phyloP scores from a whole-genome alignment of 23 tunicate species.

The Trididemnum clinides region DNA sequence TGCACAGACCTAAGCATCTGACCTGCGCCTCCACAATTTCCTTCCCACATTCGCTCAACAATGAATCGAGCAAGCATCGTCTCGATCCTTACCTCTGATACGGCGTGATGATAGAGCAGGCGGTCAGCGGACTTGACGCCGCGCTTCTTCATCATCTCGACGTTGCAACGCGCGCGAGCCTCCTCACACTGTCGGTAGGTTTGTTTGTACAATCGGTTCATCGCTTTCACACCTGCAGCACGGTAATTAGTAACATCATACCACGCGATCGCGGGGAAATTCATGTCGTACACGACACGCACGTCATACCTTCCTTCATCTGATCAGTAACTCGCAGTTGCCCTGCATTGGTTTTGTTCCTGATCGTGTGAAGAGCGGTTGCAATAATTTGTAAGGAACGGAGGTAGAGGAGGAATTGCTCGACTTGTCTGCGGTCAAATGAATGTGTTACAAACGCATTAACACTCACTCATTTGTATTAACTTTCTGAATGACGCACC shows the following conservation, averaged over 20 bases:
- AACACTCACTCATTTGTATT: too few relatives aligned
- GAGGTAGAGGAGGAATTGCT: slow-evolving; percentile 70
- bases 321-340: slow-evolving; percentile 31
- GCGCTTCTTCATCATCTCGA: not conserved
- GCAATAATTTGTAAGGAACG: slow-evolving; percentile 86
- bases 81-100: slow-evolving; percentile 67
- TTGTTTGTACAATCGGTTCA: too few relatives aligned
- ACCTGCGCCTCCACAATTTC: too few relatives aligned
- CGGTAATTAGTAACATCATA: too few relatives aligned
- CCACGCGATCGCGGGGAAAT: too few relatives aligned
- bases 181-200: slow-evolving; percentile 55
- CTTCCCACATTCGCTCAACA: too few relatives aligned
- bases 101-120: slow-evolving; percentile 71
- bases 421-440: slow-evolving; percentile 69
- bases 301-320: slow-evolving; percentile 52
- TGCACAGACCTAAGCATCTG: too few relatives aligned
- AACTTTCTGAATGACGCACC: too few relatives aligned
- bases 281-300: too few relatives aligned
- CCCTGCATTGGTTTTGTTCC: slow-evolving; percentile 65
- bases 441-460: slow-evolving; percentile 48
- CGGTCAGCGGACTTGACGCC: slow-evolving; percentile 73
- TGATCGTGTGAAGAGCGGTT: slow-evolving; percentile 70
- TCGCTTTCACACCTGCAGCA: too few relatives aligned
- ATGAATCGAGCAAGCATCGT: too few relatives aligned
- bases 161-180: slow-evolving; percentile 46